Conservation (phyloP, 2,888 invertebrate genomes). For the Cantharis lateralis region DNA sequence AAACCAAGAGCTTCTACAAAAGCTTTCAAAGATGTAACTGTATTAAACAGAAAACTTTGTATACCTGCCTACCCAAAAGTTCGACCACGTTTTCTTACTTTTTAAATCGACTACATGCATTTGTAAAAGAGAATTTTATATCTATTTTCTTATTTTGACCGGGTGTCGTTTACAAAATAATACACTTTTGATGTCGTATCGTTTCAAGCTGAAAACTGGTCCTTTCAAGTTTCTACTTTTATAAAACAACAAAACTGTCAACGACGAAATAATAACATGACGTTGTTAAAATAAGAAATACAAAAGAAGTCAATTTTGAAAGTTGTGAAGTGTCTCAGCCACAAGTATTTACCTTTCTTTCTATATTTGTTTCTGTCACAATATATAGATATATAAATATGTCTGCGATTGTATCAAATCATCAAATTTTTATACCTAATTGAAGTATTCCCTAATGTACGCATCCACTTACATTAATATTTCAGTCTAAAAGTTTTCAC, state of each 20-base stretch:
- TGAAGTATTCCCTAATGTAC: not conserved
- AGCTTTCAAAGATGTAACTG: constrained; percentile 14
- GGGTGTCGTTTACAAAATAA: constrained; percentile 30
- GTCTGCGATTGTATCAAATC: not conserved
- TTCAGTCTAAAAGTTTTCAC: no score
- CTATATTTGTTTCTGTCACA: constrained; percentile 23
- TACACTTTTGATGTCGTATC: constrained; percentile 32
- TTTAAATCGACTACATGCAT: constrained; percentile 9
- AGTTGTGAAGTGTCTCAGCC: constrained; percentile 36
- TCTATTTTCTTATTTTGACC: constrained; percentile 23
- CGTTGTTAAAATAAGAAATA: constrained; percentile 35
- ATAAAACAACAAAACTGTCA: constrained; percentile 38
- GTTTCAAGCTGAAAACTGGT: constrained; percentile 34
- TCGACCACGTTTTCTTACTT: constrained; percentile 19
- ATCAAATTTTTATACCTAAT: not conserved
- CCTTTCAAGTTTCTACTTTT: constrained; percentile 32
- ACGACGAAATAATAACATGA: constrained; percentile 37
- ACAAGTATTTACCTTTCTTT: constrained; percentile 32
- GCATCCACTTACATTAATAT: no score
- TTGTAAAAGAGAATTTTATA: constrained; percentile 13
- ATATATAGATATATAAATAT: not conserved
- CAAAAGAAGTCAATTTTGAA: constrained; percentile 39
- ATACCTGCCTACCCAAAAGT: not conserved
- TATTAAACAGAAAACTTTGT: constrained; percentile 22
- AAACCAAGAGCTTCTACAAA: not conserved